Percentiles rank a stretch among this genome's conserved stretches.
These are phyloP conservation scores for Thalassarche chlororhynchos DNA, from an alignment of 2,113 vertebrate species.

Conservation along the genomic window DNA sequence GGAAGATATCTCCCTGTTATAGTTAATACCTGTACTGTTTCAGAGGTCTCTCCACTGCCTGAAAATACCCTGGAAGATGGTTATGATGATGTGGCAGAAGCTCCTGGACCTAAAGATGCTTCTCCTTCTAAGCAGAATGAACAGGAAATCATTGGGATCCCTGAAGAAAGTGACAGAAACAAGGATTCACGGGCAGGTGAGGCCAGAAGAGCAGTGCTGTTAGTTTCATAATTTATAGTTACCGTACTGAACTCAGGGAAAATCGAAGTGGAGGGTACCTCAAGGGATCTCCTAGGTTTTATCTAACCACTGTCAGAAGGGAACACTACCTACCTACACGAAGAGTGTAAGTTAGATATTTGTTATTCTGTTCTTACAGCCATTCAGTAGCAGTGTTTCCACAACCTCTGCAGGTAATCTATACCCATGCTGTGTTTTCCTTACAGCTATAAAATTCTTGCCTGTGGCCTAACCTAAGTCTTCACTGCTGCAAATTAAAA, in stretches of 20 bases:
- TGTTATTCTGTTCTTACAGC: not conserved
- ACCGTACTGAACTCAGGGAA: not conserved
- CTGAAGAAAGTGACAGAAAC: not conserved
- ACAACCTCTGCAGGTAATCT: not conserved
- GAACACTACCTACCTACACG: not conserved
- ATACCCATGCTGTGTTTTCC: not conserved
- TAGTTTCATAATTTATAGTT: not conserved
- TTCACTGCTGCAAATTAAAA: not conserved
- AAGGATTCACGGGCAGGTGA: not conserved
- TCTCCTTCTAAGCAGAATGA: not conserved
- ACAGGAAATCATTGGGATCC: not conserved
- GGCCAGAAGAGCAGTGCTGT: not conserved
- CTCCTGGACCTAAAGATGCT: not conserved
- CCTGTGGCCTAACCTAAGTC: not conserved
- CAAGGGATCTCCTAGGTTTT: not conserved
- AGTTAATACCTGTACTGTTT: not conserved
- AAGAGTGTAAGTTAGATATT: not conserved
- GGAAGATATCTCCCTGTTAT: not conserved
- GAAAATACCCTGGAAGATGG: not conserved
- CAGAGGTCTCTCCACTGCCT: not conserved
- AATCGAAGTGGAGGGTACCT: not conserved
- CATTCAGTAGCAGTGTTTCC: not conserved
- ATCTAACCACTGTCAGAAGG: not conserved
- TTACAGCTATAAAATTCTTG: not conserved
- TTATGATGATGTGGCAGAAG: constrained; percentile 25